Conservation (phyloP, 2,113 vertebrate genomes). For the Podarcis cretensis region DNA sequence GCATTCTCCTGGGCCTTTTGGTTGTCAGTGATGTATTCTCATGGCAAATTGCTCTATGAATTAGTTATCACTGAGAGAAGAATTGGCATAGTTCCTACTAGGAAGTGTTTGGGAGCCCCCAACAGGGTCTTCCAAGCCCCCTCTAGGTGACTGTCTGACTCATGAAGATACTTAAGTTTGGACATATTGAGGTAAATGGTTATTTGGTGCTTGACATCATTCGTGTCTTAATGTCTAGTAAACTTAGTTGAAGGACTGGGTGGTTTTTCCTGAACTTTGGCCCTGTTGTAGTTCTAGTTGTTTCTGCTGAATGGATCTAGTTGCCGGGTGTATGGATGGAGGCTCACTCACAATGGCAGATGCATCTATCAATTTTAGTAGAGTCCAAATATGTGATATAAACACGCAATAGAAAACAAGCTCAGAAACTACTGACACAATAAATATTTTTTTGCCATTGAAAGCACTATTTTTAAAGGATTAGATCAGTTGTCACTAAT, state of each 20-base stretch:
- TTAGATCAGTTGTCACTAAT: slow-evolving; percentile 6
- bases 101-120: background rate
- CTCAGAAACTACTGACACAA: background rate
- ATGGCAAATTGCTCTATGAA: background rate
- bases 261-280: too few relatives aligned
- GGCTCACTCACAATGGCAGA: background rate
- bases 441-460: background rate
- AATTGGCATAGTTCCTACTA: too few relatives aligned
- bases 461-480: background rate
- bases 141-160: background rate
- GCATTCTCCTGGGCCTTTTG: too few relatives aligned
- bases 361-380: background rate
- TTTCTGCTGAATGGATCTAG: background rate
- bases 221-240: background rate
- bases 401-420: background rate
- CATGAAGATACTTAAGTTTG: background rate
- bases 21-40: too few relatives aligned
- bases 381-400: background rate
- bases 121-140: background rate
- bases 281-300: background rate
- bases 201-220: background rate
- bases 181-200: background rate
- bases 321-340: background rate
- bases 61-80: background rate
- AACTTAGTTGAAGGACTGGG: too few relatives aligned